Percentiles rank a stretch among this genome's conserved stretches.
Evolutionary conservation across 2,888 invertebrate genomes (phyloP).

Genomic region (Ophion costatus): DNA sequence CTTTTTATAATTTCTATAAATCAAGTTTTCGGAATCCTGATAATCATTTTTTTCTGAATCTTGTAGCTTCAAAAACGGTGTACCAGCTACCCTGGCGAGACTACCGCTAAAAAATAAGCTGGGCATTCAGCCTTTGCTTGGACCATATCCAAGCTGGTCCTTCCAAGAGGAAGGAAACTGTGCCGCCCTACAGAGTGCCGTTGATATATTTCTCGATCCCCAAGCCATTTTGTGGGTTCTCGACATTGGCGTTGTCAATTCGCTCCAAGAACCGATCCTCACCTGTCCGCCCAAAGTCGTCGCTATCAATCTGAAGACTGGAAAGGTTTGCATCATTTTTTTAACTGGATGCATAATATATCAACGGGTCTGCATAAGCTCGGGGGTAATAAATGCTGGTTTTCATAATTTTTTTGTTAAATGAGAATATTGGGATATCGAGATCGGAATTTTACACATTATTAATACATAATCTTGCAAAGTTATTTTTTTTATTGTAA

Average conservation of each 20-base stretch:
- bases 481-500: too few species aligned
- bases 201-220: conserved; percentile 87
- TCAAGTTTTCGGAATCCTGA: neutral
- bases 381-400: too few species aligned
- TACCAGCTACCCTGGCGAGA: conserved; percentile 86
- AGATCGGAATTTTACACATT: too few species aligned
- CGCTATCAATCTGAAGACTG: conserved; percentile 85
- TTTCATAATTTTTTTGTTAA: too few species aligned
- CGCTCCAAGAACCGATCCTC: conserved; percentile 86
- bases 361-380: neutral
- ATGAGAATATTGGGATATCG: too few species aligned
- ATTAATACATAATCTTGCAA: too few species aligned
- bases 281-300: conserved; percentile 87
- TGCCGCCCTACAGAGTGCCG: conserved; percentile 88
- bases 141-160: conserved; percentile 88
- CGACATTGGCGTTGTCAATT: conserved; percentile 87
- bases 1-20: neutral
- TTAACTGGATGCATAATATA: neutral
- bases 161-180: conserved; percentile 89
- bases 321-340: conserved; percentile 81
- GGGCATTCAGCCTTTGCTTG: conserved; percentile 84
- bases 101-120: conserved; percentile 84
- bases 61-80: conserved; percentile 85
- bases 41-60: neutral
- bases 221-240: conserved; percentile 86